Base-by-base conservation (phyloP, 2,113 vertebrate species). In the Alouatta palliata region DNA sequence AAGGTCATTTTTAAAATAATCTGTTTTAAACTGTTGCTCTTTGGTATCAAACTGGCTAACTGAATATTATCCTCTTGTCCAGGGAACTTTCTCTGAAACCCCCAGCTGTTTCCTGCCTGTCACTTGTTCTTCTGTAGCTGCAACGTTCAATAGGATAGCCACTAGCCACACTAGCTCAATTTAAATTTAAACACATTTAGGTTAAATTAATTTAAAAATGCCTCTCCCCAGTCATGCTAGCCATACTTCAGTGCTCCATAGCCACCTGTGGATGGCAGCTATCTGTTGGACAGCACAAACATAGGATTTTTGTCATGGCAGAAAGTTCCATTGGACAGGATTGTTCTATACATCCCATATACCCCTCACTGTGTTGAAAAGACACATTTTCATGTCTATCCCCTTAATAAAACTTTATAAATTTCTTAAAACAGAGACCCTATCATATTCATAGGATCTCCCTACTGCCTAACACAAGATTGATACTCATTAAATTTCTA, bases 101-200 rank as follows among this genome's bases (percentile, higher is more conserved):
- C 20, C 56, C 6, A 1, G 0, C 61, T 82, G 40, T 0, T 16
- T 47, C 0, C 17, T 11, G 9, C 23, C 17, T 25, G 54, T 80
- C n/a, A 19, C 35, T 40, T 79, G 7, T 58, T 88, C 16, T 70
- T 68, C 35, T 71, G 20, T 21, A 47, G 25, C 37, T 37, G 0
- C n/a, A 27, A 2, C 25, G 17, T 4, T 8, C 35, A 5, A 2
- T 21, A 47, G 30, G 13, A 11, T 54, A 66, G 20, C 52, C 45
- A 70, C 66, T 23, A 58, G 68, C 17, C 27, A 30, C 0, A 1
- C 43, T 43, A 77, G 30, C 75, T 80, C 35, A 35, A 43, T 87
- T 92, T 35, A 58, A 92, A 71, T 75, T 80, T 45, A 87, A 95
- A 68, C 8, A 37, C 56, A 37, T 43, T 56, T 80, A 90, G 64